A percentile compares a stretch with the other conserved stretches of the same genome.
Conservation (phyloP, 2,797 vertebrate genomes). For the Argyrosomus regius region DNA sequence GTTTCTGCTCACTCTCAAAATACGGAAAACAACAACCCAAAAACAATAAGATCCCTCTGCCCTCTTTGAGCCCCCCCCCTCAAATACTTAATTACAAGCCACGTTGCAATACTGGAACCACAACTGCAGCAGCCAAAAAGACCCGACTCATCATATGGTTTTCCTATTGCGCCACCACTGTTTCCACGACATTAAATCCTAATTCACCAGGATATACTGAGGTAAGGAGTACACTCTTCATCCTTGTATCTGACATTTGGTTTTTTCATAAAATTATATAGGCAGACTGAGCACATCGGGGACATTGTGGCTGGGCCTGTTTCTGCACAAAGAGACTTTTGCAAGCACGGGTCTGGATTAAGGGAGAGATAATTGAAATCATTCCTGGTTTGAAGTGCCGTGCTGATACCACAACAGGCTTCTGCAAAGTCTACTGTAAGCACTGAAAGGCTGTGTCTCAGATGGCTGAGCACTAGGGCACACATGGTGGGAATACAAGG, state of each 20-base stretch:
- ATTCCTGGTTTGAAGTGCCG: slow-evolving; percentile 48
- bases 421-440: slow-evolving; percentile 21
- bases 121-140: slow-evolving; percentile 35
- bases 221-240: slow-evolving; percentile 41
- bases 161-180: slow-evolving; percentile 65
- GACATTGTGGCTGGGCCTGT: slow-evolving; percentile 38
- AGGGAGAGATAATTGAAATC: slow-evolving; percentile 63
- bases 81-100: slow-evolving; percentile 46
- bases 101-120: slow-evolving; percentile 33
- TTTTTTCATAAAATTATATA: slow-evolving; percentile 54
- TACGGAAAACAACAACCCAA: slow-evolving; percentile 24
- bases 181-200: slow-evolving; percentile 76
- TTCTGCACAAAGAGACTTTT: slow-evolving; percentile 54
- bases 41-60: slow-evolving; percentile 42
- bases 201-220: slow-evolving; percentile 65
- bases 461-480: slow-evolving; percentile 12
- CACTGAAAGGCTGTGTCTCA: slow-evolving; percentile 23
- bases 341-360: slow-evolving; percentile 25
- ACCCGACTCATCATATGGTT: slow-evolving; percentile 63
- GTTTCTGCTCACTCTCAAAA: slow-evolving; percentile 13
- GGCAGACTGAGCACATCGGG: slow-evolving; percentile 35
- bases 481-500: slow-evolving; percentile 2
- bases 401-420: slow-evolving; percentile 43
- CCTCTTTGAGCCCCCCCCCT: neutral
- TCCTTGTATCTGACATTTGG: slow-evolving; percentile 41